A percentile compares a stretch with the other conserved stretches of the same genome.
Evolutionary conservation across 2,113 vertebrate species (phyloP).

Genomic region (Sceloporus undulatus): DNA sequence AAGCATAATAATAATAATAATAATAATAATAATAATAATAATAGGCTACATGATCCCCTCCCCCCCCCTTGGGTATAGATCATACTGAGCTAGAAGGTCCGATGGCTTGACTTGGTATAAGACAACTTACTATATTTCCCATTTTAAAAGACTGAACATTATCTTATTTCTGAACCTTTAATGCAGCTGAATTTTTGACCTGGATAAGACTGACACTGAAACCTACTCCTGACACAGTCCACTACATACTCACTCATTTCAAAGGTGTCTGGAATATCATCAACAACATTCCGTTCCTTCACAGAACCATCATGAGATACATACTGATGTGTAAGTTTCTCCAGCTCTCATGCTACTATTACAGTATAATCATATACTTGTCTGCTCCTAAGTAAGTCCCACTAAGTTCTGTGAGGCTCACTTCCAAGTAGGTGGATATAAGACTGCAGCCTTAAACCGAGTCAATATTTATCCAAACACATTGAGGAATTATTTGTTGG

Average conservation of each 20-base stretch:
- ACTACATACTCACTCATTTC: conserved; percentile 96
- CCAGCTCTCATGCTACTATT: not conserved
- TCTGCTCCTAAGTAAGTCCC: not conserved
- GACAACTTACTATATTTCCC: not conserved
- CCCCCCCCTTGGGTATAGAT: not conserved
- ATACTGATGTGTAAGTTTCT: conserved; percentile 92
- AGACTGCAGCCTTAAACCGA: not conserved
- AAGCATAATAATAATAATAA: too few species aligned
- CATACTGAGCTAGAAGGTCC: not conserved
- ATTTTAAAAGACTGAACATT: not conserved
- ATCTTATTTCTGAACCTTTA: not conserved
- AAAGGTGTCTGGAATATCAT: conserved; percentile 93
- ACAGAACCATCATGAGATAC: conserved; percentile 91
- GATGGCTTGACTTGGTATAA: not conserved
- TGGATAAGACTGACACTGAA: conserved; percentile 87
- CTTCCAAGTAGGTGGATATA: not conserved
- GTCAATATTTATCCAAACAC: too few species aligned
- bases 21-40: too few species aligned
- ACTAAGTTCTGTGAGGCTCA: not conserved
- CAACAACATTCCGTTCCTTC: conserved; percentile 90
- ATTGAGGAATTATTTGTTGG: not conserved
- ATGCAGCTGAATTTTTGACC: conserved; percentile 90
- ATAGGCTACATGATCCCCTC: too few species aligned
- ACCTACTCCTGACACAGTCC: conserved; percentile 89
- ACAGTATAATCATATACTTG: not conserved